A percentile compares a stretch with the other conserved stretches of the same genome.
phyloP scores from a whole-genome alignment of 2,113 vertebrate species.

The Malurus melanocephalus region DNA sequence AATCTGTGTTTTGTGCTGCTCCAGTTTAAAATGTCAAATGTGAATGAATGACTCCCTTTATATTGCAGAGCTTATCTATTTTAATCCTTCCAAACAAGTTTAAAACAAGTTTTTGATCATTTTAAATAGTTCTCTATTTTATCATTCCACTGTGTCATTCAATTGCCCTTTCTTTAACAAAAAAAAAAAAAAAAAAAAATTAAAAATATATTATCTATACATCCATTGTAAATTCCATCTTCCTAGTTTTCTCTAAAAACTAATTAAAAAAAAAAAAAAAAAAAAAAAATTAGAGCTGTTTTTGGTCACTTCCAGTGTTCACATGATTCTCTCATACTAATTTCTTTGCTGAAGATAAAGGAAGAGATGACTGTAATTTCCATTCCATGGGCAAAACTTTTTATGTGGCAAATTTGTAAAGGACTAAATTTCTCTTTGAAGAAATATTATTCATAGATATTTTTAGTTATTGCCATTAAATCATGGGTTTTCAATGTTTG shows the following conservation, averaged over 20 bases:
- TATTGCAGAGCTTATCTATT: background rate
- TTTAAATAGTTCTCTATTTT: constrained; percentile 16
- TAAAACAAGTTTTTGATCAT: background rate
- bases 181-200: background rate
- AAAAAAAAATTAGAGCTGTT: background rate
- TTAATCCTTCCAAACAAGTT: constrained; percentile 16
- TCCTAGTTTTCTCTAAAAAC: too few relatives aligned
- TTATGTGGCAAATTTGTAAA: background rate
- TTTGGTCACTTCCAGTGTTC: background rate
- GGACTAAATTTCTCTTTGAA: background rate
- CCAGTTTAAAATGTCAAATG: constrained; percentile 44
- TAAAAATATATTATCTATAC: too few relatives aligned
- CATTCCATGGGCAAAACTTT: background rate
- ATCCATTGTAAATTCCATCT: too few relatives aligned
- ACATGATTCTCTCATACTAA: background rate
- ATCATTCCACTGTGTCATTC: background rate
- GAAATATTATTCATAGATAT: background rate
- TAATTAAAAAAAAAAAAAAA: too few relatives aligned
- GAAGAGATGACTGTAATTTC: background rate
- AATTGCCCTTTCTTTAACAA: background rate
- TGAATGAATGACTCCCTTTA: constrained; percentile 27
- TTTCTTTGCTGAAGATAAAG: background rate
- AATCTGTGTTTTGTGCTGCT: background rate
- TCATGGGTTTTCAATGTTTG: background rate
- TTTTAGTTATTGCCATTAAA: background rate